Percentiles rank a stretch among this genome's conserved stretches.
Conservation (phyloP, 1,140 invertebrate species). For the Drosophila funebris region DNA sequence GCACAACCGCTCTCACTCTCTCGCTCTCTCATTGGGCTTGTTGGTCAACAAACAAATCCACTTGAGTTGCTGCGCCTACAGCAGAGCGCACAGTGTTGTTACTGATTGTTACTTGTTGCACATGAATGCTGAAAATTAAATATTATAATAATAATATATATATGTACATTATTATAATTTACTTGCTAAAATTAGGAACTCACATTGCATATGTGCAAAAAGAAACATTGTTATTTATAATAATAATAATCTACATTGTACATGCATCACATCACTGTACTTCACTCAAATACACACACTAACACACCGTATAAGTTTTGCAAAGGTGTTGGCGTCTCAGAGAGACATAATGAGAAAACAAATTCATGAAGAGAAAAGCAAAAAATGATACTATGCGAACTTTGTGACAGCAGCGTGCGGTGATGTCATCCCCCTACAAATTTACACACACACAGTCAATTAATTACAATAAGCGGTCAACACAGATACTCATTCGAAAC, state of each 20-base stretch:
- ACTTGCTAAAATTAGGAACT: too few species aligned
- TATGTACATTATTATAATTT: too few species aligned
- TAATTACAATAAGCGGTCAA: conserved; percentile 70
- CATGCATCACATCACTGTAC: conserved; percentile 44
- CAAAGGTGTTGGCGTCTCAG: conserved; percentile 58
- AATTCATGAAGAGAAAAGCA: conserved; percentile 13
- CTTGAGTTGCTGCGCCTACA: conserved; percentile 45
- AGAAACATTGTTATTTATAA: too few species aligned
- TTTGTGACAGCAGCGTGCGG: conserved; percentile 46
- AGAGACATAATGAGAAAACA: conserved; percentile 38
- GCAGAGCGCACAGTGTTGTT: conserved; percentile 43
- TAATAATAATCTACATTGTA: not conserved
- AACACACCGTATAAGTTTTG: conserved; percentile 29
- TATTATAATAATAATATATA: too few species aligned
- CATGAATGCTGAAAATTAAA: too few species aligned
- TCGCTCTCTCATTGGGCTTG: conserved; percentile 22
- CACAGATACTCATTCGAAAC: conserved; percentile 56
- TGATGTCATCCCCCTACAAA: conserved; percentile 71
- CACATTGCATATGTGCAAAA: too few species aligned
- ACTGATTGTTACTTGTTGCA: not conserved
- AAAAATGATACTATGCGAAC: conserved; percentile 39
- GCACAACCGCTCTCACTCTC: conserved; percentile 37
- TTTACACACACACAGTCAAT: conserved; percentile 48
- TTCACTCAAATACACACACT: conserved; percentile 18
- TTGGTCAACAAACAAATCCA: conserved; percentile 58